Evolutionary conservation across 2,888 invertebrate genomes (phyloP), one percentile per base, ranked within the genome.

Genomic region (Eupithecia exiguata): DNA sequence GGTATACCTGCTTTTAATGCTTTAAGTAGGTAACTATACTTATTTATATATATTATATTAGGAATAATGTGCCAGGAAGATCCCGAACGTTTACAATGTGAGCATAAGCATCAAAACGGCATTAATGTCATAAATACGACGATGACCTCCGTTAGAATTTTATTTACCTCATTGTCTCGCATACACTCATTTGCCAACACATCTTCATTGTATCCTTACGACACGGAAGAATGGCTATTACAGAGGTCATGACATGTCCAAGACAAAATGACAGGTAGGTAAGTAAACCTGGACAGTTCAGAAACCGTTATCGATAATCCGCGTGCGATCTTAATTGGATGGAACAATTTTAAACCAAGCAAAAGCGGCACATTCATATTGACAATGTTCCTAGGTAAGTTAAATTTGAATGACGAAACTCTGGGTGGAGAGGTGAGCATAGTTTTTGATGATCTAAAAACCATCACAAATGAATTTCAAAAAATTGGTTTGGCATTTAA

Each of bases 111-210:
- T 58, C 25, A 58, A 58, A 58, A 5, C 58, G 58, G 12, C 9
- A 36, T 65, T 65, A 65, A 36, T 65, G 36, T n/a, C 63, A 65
- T 65, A 65, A 65, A 65, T 36, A 36, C 36, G 38, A 65, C 9
- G 63, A n/a, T n/a, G 63, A n/a, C 63, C 66, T 66, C 38, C n/a
- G 21, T 43, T 12, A 40, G 38, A 16, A 43, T 21, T 40, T 62
- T 38, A 68, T 79, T 79, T 78, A 79, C 78, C 78, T 79, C 65
- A 78, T 73, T 68, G 68, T 68, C 68, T 72, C 65, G 21, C 68
- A 65, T 66, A 25, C 36, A 68, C 69, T 70, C 66, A 78, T 76
- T 76, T 53, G 30, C 61, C 68, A 72, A 74, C 63, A 74, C 63
- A 72, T 73, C 63, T 63, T 67, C n/a, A 68, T 69, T 38, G 75